Percentiles rank a stretch among this genome's conserved stretches.
These are phyloP conservation scores for Haemorhous mexicanus DNA, from an alignment of 2,113 vertebrate genomes.

Conservation along the genomic window DNA sequence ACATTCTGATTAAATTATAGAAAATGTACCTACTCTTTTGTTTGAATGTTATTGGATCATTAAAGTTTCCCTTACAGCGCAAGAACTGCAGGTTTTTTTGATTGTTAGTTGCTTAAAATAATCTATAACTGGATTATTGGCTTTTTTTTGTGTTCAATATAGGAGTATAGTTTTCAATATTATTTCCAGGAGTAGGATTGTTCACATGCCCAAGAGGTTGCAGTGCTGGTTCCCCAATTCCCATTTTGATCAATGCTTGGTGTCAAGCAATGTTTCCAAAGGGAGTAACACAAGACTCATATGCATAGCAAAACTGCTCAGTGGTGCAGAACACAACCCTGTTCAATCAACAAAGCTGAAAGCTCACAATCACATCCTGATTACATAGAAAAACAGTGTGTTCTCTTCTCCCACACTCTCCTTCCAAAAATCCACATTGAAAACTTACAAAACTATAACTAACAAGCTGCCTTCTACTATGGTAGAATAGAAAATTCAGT, in stretches of 20 bases:
- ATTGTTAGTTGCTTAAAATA: neutral
- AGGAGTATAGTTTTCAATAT: neutral
- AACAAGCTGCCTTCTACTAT: neutral
- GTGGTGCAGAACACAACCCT: neutral
- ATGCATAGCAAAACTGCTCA: neutral
- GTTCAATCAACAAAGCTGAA: neutral
- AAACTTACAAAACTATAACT: neutral
- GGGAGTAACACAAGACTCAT: neutral
- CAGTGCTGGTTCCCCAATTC: neutral
- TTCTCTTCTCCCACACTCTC: neutral
- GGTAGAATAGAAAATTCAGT: neutral
- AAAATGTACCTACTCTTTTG: neutral
- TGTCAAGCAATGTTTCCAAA: neutral
- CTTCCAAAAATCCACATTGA: neutral
- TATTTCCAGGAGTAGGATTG: neutral
- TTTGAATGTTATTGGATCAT: neutral
- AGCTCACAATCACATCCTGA: neutral
- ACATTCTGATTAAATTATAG: neutral
- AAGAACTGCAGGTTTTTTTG: neutral
- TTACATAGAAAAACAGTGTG: neutral
- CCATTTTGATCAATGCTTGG: neutral
- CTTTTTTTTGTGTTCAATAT: neutral
- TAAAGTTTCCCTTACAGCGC: neutral
- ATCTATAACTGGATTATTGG: neutral
- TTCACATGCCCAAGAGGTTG: neutral